Base-by-base conservation (phyloP, 2,888 invertebrate genomes). In the Sericinus montela region DNA sequence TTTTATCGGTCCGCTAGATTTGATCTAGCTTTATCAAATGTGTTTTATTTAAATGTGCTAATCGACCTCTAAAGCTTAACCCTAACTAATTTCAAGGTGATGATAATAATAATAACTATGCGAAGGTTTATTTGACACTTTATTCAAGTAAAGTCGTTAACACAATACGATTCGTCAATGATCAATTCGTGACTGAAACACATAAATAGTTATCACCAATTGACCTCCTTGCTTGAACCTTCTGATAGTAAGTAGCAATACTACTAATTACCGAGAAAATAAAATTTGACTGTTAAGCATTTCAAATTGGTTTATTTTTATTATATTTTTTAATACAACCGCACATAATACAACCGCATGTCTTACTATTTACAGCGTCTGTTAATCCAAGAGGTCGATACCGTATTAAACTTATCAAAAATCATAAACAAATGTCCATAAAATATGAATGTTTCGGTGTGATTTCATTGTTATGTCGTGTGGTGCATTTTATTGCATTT, bases 71-170 rank as follows among this genome's bases (percentile, higher is more conserved):
- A 39, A 50, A 52, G 46, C 47, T 50, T 45, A 45, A 45, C 37
- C 40, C 54, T 54, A 47, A 54, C 45, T 46, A 45, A 46, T 38
- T 34, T 45, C 52, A 56, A 55, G 55, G 55, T 54, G 11, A 25
- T 28, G 13, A 16, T 39, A 36, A 25, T 50, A 36, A 15, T 50
- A 30, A 48, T 47, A 56, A 54, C 52, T 55, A 58, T 54, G 53
- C 48, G 51, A 72, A 77, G 76, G 74, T 66, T 57, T 52, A 50
- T 60, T 69, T 74, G 69, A 71, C 72, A 75, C 63, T 70, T 60
- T 56, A 59, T 58, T 57, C 49, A 47, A 50, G 57, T 49, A 58
- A 49, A 64, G 50, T 53, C 41, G 51, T 57, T 60, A 55, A 66
- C 59, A 61, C 60, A 58, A 58, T 71, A 72, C 65, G 70, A 65